Conservation (phyloP, 2,888 invertebrate species). For the Trissolcus brochymenae region DNA sequence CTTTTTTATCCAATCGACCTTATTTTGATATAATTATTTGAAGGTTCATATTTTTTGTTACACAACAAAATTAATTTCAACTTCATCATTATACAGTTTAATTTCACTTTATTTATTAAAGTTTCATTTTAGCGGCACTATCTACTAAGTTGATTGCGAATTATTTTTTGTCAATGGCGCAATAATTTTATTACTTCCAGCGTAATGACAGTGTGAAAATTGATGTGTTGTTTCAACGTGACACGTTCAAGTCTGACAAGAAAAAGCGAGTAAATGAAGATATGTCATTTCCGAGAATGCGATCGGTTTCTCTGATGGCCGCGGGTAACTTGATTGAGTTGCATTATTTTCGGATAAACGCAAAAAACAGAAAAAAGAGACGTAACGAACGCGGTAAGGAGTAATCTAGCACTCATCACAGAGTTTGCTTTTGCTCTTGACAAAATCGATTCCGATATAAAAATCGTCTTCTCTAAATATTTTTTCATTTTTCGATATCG, state of each 20-base stretch:
- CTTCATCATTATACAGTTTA: too few species aligned
- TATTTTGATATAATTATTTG: too few species aligned
- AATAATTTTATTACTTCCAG: slow-evolving; percentile 17
- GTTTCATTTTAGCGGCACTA: not conserved
- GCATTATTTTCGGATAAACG: slow-evolving; percentile 22
- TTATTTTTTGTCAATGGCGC: slow-evolving; percentile 19
- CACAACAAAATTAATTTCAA: too few species aligned
- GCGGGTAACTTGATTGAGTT: slow-evolving; percentile 29
- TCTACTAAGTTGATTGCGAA: slow-evolving; percentile 12
- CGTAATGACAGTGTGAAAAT: slow-evolving; percentile 24
- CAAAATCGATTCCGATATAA: slow-evolving; percentile 55
- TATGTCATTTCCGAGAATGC: slow-evolving; percentile 24
- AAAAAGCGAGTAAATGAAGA: slow-evolving; percentile 23
- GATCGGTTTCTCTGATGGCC: slow-evolving; percentile 7
- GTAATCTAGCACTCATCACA: slow-evolving; percentile 47
- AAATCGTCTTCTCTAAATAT: not conserved
- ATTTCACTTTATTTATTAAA: too few species aligned
- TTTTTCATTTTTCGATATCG: too few species aligned
- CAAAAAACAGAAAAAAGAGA: slow-evolving; percentile 16
- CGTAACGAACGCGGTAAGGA: slow-evolving; percentile 39
- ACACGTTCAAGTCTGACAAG: slow-evolving; percentile 2
- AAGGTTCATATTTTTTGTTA: too few species aligned
- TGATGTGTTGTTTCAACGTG: slow-evolving; percentile 17
- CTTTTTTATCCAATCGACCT: too few species aligned
- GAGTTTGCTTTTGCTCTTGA: slow-evolving; percentile 14